These are phyloP conservation scores for Notolabrus celidotus DNA, from an alignment of 2,797 vertebrate species.

Conservation along the genomic window DNA sequence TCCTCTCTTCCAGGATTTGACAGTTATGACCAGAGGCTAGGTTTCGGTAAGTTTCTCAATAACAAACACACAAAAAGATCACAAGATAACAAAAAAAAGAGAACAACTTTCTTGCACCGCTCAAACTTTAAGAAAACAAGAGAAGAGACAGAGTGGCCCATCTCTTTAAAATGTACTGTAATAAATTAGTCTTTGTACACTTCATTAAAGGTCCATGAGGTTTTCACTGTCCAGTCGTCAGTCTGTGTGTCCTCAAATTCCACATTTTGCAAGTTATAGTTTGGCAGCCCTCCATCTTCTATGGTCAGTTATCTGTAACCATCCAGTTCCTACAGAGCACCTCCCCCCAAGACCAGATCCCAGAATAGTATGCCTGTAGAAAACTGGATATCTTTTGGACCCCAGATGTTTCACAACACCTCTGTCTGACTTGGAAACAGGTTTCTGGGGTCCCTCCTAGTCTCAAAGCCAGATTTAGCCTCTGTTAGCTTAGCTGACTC, in stretches of 20 bases:
- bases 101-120: slow-evolving; percentile 34
- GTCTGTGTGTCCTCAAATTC: slow-evolving; percentile 17
- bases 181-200: slow-evolving; percentile 12
- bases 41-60: slow-evolving; percentile 63
- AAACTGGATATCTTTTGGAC: slow-evolving; percentile 3
- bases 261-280: slow-evolving; percentile 5
- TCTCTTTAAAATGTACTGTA: slow-evolving; percentile 11
- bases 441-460: slow-evolving; percentile 4
- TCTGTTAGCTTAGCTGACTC: slow-evolving; percentile 85
- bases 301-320: slow-evolving; percentile 14
- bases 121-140: slow-evolving; percentile 26
- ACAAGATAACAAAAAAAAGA: slow-evolving; percentile 57
- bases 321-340: slow-evolving; percentile 13
- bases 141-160: slow-evolving; percentile 15
- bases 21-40: slow-evolving; percentile 69
- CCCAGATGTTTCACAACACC: slow-evolving; percentile 2
- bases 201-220: slow-evolving; percentile 16
- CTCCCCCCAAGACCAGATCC: too few relatives aligned
- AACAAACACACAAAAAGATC: slow-evolving; percentile 54
- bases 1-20: slow-evolving; percentile 33
- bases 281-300: slow-evolving; percentile 3
- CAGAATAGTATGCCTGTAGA: slow-evolving; percentile 8
- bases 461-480: slow-evolving; percentile 14
- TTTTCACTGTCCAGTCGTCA: slow-evolving; percentile 24
- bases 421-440: background rate